Base-by-base conservation (phyloP, 1,140 invertebrate species). In the Drosophila pandora region DNA sequence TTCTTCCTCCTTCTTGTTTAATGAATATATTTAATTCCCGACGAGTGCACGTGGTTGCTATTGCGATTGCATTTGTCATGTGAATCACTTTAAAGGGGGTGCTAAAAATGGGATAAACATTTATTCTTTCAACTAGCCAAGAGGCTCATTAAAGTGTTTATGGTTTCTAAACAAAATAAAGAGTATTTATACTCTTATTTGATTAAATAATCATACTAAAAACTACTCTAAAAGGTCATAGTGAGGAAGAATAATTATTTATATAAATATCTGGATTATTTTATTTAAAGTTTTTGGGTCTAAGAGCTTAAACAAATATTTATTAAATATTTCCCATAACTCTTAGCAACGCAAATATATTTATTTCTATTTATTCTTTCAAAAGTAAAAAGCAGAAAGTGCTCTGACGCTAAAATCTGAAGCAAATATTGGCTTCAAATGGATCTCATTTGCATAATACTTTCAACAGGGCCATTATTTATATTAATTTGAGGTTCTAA, bases 11-110 rank as follows among this genome's bases (percentile, higher is more conserved):
- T 39, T 56, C 53, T 41, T 49, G 39, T 69, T 57, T 69, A 68
- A 57, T 8, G 32, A 54, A 69, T 59, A 45, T 28, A 59, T 59
- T 58, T 59, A 58, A 43, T 69, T 47, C 50, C 39, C 48, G 28
- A 49, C 55, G 28, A 49, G 21, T 69, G 49, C 67, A 69, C 67
- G 67, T 57, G 67, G 67, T 67, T 10, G 32, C 25, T 34, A 13
- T 6, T 17, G 47, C 43, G 47, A 30, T 49, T 58, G 43, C 28
- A 45, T 21, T 12, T 25, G 63, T 64, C 63, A 67, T 64, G 63
- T 67, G 59, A 52, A 67, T 52, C 59, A 64, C 22, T 45, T 43
- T 43, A 43, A 43, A 32, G 6, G 34, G 6, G 13, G 22, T 21
- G 12, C 0, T 47, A 47, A 21, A 47, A 41, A 12, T 21, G 3